Base-by-base conservation (phyloP, 2,888 invertebrate species). In the Tachystola acroxantha region DNA sequence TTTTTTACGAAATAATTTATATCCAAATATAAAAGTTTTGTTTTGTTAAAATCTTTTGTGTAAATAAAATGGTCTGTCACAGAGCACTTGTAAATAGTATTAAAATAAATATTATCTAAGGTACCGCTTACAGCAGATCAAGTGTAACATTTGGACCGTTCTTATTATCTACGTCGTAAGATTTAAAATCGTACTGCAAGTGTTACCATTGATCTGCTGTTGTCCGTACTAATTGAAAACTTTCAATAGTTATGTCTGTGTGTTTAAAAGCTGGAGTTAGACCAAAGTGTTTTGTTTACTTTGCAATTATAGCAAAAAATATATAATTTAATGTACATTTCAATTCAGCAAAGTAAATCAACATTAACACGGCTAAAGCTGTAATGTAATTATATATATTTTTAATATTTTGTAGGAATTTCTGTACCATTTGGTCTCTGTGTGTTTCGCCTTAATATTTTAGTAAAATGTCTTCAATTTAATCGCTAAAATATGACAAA, bases 181-280 rank as follows among this genome's bases (percentile, higher is more conserved):
- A n/a, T n/a, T n/a, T n/a, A n/a, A n/a, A n/a, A n/a, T n/a, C n/a
- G n/a, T n/a, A n/a, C n/a, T n/a, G n/a, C n/a, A n/a, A n/a, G n/a
- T n/a, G n/a, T n/a, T n/a, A n/a, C n/a, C n/a, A n/a, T n/a, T n/a
- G n/a, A n/a, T n/a, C n/a, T n/a, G n/a, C n/a, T n/a, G n/a, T n/a
- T n/a, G n/a, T n/a, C n/a, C n/a, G n/a, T n/a, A 45, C 32, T 39
- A 30, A 39, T 41, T 32, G 42, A 43, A 46, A 48, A 46, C 39
- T 57, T 53, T 60, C 59, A 54, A 16, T 62, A 59, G n/a, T n/a
- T n/a, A n/a, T 19, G 61, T 61, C 62, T 68, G 64, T 70, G 70
- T 77, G 69, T 70, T 63, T 56, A 56, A 60, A 88, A 89, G 90
- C 90, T 90, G 90, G 90, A 91, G 88, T 87, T 88, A 88, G 89